Evolutionary conservation across 2,797 vertebrate species (phyloP).

Genomic region (Emydoidea blandingii): DNA sequence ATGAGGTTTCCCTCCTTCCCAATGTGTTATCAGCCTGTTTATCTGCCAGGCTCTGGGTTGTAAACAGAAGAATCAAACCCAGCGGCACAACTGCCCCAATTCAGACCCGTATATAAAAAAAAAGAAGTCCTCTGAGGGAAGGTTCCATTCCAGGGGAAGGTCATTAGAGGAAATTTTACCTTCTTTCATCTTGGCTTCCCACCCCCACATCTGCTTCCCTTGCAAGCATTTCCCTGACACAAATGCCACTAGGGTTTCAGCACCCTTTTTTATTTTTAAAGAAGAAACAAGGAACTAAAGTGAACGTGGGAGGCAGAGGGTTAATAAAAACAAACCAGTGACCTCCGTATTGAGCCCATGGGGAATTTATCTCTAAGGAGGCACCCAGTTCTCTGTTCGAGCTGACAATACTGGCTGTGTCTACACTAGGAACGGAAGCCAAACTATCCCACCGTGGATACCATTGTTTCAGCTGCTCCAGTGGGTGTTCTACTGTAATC

Average conservation of each 20-base stretch:
- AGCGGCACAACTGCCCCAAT: not conserved
- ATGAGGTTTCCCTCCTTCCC: not conserved
- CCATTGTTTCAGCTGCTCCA: rapidly evolving
- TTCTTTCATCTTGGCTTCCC: not conserved
- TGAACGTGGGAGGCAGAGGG: not conserved
- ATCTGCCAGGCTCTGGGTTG: not conserved
- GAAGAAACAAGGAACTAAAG: not conserved
- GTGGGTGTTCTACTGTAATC: not conserved
- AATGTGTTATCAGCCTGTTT: not conserved
- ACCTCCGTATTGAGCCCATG: rapidly evolving
- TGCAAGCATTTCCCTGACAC: not conserved
- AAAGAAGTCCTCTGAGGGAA: not conserved
- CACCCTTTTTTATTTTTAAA: not conserved
- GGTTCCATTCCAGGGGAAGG: not conserved
- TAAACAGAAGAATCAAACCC: not conserved
- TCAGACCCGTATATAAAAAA: not conserved
- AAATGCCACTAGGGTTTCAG: not conserved
- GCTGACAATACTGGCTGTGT: rapidly evolving
- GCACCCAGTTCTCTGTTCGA: rapidly evolving
- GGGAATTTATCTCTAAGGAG: not conserved
- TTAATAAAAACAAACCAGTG: not conserved
- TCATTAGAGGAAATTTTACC: not conserved
- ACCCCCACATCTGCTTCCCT: not conserved
- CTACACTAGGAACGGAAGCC: not conserved
- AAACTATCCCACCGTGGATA: not conserved